phyloP scores from a whole-genome alignment of 1,140 invertebrate genomes.

The Papilio machaon region DNA sequence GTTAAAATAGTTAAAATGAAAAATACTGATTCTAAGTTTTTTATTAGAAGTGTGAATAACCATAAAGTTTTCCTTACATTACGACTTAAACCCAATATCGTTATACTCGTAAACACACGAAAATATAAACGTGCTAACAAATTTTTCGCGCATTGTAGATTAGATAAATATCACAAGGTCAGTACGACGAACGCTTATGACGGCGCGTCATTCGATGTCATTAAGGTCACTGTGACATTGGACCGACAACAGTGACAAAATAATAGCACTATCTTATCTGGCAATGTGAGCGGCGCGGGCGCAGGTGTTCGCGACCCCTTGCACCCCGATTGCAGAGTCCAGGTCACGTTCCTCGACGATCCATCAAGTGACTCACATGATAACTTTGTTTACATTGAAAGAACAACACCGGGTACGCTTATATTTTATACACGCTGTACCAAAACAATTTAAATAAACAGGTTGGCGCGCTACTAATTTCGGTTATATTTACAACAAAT shows the following conservation, averaged over 20 bases:
- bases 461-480: not conserved
- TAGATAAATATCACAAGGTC: conserved; percentile 80
- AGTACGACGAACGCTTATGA: conserved; percentile 67
- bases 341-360: conserved; percentile 40
- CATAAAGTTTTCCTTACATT: conserved; percentile 1
- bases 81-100: not conserved
- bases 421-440: not conserved
- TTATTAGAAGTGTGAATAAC: not conserved
- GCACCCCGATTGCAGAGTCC: conserved; percentile 59
- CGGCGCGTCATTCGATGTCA: conserved; percentile 77
- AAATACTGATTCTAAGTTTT: not conserved
- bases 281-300: conserved; percentile 76
- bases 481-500: not conserved
- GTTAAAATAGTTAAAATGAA: not conserved
- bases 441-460: conserved; percentile 9
- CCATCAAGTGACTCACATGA: conserved; percentile 44
- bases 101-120: not conserved
- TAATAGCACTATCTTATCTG: conserved; percentile 80
- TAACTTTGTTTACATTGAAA: conserved; percentile 32
- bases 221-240: conserved; percentile 81
- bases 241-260: conserved; percentile 78
- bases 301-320: conserved; percentile 73
- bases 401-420: not conserved
- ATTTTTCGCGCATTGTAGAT: conserved; percentile 77
- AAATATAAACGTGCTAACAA: conserved; percentile 66